Evolutionary conservation across 2,797 vertebrate species (phyloP), one percentile per base, ranked within the genome.

Genomic region (Atherinosoma microstoma): DNA sequence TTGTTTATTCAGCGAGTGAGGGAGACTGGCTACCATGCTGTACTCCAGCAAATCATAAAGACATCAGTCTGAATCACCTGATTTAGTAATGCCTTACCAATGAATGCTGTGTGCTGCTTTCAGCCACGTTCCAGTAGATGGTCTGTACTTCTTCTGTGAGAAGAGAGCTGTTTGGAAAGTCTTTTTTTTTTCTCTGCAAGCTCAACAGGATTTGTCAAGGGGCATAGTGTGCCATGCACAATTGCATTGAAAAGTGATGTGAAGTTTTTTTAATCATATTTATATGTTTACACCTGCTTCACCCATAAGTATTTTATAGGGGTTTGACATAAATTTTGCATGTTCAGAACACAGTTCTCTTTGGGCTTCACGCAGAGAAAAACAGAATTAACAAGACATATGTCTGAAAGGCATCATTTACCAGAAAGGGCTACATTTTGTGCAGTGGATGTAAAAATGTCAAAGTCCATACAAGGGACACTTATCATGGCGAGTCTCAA

Each of bases 391-490:
- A 75, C 58, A 57, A 76, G 79, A 72, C 53, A 59, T 66, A 60
- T 61, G 78, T 75, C 83, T 94, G 88, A 94, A 94, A 92, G 91
- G 84, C 85, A 87, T 84, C 63, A 89, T 94, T 94, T 90, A 94
- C 75, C 77, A 71, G 61, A 73, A 83, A 65, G 76, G 76, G 80
- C 85, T 80, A 69, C 83, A 86, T 90, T 92, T 92, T 89, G 92
- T 45, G 62, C 69, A 9, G 64, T 67, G 80, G 83, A 85, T 89
- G 86, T 94, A 92, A 94, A 94, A 91, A 88, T 75, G 93, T 93
- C 93, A 91, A 82, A 86, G 68, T 74, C 73, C 82, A 86, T 88
- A 92, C 79, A 87, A 85, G 85, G 88, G 79, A 79, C 65, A 90
- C 86, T 90, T 92, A 84, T 91, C 89, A 89, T 49, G 58, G 77